These are phyloP conservation scores for Frankliniella fusca DNA, from an alignment of 2,888 invertebrate species.

Conservation along the genomic window DNA sequence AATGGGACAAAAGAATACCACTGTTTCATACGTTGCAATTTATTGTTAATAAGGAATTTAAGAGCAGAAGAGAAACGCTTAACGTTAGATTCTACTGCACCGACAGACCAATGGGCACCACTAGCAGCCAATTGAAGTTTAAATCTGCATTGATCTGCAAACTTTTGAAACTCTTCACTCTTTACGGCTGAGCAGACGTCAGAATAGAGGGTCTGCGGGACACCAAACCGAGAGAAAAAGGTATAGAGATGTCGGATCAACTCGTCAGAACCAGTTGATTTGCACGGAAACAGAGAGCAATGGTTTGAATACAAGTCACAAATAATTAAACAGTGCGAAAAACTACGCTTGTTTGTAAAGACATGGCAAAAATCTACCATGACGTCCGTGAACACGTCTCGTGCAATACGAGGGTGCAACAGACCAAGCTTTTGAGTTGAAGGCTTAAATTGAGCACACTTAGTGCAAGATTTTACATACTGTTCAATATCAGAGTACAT, in stretches of 20 bases:
- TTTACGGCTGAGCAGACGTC: background rate
- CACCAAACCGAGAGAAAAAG: background rate
- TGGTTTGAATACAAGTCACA: background rate
- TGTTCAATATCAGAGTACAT: background rate
- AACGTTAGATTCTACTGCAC: background rate
- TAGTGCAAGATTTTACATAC: background rate
- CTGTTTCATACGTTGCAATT: background rate
- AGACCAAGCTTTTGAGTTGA: background rate
- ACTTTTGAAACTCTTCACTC: background rate
- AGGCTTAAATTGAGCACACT: background rate
- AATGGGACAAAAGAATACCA: background rate
- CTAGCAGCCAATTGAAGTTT: background rate
- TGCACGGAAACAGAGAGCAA: background rate
- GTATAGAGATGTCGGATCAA: background rate
- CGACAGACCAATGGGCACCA: background rate
- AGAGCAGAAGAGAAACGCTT: background rate
- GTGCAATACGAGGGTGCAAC: background rate
- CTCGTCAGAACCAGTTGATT: background rate
- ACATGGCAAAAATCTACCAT: background rate
- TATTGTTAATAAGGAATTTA: background rate
- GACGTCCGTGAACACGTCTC: background rate
- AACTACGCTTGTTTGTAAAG: background rate
- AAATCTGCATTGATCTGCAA: background rate
- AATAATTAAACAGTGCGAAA: background rate
- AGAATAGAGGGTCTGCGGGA: background rate